Evolutionary conservation across 1,140 invertebrate genomes (phyloP).

Genomic region (Drosophila subpulchrella): DNA sequence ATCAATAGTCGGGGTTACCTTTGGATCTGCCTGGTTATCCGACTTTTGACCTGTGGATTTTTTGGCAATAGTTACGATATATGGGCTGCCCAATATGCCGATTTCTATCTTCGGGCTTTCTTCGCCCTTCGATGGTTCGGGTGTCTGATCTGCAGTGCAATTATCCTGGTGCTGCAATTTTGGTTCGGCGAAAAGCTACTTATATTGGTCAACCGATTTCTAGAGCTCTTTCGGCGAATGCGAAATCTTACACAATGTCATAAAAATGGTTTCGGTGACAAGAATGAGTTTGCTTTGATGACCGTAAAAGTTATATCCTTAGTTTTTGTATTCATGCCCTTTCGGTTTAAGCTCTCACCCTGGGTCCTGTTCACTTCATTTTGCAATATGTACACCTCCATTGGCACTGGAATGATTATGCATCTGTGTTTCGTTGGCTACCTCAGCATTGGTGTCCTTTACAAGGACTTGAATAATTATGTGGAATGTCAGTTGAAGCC

Average conservation of each 20-base stretch:
- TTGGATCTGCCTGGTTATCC: slow-evolving; percentile 28
- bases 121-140: slow-evolving; percentile 3
- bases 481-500: slow-evolving; percentile 30
- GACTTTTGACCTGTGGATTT: slow-evolving; percentile 4
- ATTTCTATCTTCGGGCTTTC: slow-evolving; percentile 2
- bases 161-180: slow-evolving; percentile 51
- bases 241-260: background rate
- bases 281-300: slow-evolving; percentile 33
- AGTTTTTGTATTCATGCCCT: slow-evolving; percentile 4
- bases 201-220: slow-evolving; percentile 32
- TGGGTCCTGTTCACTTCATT: background rate
- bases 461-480: slow-evolving; percentile 51
- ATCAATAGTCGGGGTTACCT: slow-evolving; percentile 12
- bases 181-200: slow-evolving; percentile 15
- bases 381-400: slow-evolving; percentile 17
- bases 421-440: slow-evolving; percentile 53
- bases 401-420: slow-evolving; percentile 28
- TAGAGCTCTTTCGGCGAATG: slow-evolving; percentile 34
- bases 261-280: slow-evolving; percentile 28
- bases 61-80: slow-evolving; percentile 5
- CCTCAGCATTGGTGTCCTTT: slow-evolving; percentile 55
- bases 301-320: slow-evolving; percentile 17
- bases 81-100: slow-evolving; percentile 5
- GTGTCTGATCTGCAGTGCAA: slow-evolving; percentile 13
- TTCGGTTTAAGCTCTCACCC: background rate